Conservation (phyloP, 1,140 invertebrate species). For the Maniola jurtina region DNA sequence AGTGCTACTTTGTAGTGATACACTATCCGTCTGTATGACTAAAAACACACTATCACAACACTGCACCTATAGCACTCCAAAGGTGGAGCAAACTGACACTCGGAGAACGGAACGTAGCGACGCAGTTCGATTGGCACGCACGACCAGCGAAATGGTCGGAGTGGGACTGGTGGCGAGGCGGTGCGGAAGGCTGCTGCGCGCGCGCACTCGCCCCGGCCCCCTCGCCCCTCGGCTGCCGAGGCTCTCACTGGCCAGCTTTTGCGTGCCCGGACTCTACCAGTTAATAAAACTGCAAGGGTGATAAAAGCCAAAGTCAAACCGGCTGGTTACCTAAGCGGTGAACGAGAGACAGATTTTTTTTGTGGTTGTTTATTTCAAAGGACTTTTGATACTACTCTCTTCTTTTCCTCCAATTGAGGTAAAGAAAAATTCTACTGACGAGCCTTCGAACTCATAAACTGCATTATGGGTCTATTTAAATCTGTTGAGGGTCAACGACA, state of each 20-base stretch:
- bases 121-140: constrained; percentile 51
- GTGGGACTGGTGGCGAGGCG: constrained; percentile 61
- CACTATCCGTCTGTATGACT: constrained; percentile 69
- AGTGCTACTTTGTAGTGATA: constrained; percentile 71
- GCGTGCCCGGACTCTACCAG: constrained; percentile 51
- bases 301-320: constrained; percentile 40
- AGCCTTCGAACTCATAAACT: not conserved
- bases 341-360: constrained; percentile 5
- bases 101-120: constrained; percentile 61
- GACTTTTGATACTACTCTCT: not conserved
- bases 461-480: not conserved
- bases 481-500: not conserved
- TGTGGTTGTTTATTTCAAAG: not conserved
- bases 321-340: constrained; percentile 24
- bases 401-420: not conserved
- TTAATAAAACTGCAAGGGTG: constrained; percentile 59
- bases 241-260: constrained; percentile 55
- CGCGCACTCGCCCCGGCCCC: constrained; percentile 39
- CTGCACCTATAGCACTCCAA: constrained; percentile 64
- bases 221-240: constrained; percentile 34
- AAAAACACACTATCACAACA: constrained; percentile 75
- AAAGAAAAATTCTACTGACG: constrained; percentile 1
- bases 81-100: constrained; percentile 61
- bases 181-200: constrained; percentile 54
- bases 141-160: constrained; percentile 66